phyloP scores from a whole-genome alignment of 2,113 vertebrate genomes.

The Murina feae region DNA sequence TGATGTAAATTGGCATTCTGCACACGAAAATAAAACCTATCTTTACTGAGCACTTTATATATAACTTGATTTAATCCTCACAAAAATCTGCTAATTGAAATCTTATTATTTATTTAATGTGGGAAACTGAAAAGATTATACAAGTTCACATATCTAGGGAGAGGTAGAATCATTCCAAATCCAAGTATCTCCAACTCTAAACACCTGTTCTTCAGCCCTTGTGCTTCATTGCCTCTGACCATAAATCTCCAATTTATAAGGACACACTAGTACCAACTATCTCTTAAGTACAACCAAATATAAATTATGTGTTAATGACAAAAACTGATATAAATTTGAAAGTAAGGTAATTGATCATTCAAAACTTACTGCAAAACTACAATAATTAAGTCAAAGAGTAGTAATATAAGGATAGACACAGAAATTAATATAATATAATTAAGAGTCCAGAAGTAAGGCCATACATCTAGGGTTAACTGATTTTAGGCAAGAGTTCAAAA shows the following conservation, averaged over 20 bases:
- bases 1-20: neutral
- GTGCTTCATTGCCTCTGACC: neutral
- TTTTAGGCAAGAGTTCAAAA: neutral
- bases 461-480: neutral
- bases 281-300: neutral
- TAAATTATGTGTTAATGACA: neutral
- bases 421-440: neutral
- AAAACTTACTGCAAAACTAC: neutral
- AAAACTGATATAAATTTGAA: neutral
- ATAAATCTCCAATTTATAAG: neutral
- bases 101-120: neutral
- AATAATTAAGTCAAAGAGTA: neutral
- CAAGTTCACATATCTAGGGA: neutral
- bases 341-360: neutral
- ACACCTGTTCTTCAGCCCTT: neutral
- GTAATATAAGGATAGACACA: neutral
- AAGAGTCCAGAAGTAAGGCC: neutral
- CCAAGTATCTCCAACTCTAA: neutral
- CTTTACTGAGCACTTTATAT: neutral
- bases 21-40: neutral
- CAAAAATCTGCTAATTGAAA: neutral
- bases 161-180: neutral
- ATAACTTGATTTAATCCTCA: neutral
- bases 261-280: neutral
- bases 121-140: neutral